phyloP scores from a whole-genome alignment of 2,888 invertebrate species.

The Amorpha juglandis region DNA sequence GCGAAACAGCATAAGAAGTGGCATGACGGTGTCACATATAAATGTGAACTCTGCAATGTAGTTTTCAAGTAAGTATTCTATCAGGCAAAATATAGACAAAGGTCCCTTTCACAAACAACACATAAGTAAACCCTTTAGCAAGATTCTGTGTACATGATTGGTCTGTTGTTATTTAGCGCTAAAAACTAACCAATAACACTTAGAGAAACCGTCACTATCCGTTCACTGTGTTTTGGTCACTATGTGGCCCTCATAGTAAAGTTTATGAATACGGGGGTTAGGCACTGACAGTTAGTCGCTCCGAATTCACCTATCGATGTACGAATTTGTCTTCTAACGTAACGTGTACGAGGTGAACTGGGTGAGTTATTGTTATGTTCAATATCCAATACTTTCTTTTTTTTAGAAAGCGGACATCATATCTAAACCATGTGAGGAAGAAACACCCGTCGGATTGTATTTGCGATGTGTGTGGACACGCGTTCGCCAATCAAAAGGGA shows the following conservation, averaged over 20 bases:
- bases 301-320: background rate
- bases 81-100: background rate
- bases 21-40: conserved; percentile 76
- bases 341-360: no score
- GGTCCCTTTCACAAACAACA: no score
- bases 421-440: conserved; percentile 74
- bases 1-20: conserved; percentile 76
- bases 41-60: conserved; percentile 75
- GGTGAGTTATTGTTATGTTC: no score
- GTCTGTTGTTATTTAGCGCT: no score
- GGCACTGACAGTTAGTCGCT: background rate
- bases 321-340: no score
- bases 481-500: conserved; percentile 73
- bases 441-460: conserved; percentile 78
- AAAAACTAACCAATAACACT: no score
- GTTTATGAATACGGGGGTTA: no score
- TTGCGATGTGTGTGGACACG: conserved; percentile 75
- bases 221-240: no score
- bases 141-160: no score
- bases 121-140: no score
- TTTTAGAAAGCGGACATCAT: conserved; percentile 73
- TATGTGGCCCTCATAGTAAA: no score
- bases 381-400: background rate
- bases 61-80: conserved; percentile 65
- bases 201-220: no score